Evolutionary conservation across 2,888 invertebrate genomes (phyloP).

Genomic region (Cheilosia scutellata): DNA sequence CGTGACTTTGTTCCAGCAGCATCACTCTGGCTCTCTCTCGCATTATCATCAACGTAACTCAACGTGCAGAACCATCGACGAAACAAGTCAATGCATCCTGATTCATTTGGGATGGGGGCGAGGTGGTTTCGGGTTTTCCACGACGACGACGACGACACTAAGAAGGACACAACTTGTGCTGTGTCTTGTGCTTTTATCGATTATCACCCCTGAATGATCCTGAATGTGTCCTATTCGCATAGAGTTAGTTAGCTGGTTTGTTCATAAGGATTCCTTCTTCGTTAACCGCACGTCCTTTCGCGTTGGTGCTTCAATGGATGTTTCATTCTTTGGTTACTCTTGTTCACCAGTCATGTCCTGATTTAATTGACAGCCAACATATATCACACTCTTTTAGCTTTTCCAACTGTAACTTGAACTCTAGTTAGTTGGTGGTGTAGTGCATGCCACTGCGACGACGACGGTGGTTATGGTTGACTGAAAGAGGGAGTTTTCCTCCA

Average conservation of each 20-base stretch:
- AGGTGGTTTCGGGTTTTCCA: too few relatives aligned
- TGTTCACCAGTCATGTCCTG: constrained; percentile 79
- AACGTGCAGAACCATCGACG: constrained; percentile 46
- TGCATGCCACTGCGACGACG: neutral
- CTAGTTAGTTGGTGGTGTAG: neutral
- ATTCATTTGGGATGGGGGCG: constrained; percentile 1
- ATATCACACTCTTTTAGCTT: constrained; percentile 72
- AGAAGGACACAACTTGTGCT: constrained; percentile 14
- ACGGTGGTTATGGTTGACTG: constrained; percentile 32
- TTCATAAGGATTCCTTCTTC: constrained; percentile 15
- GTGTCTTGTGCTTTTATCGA: constrained; percentile 58
- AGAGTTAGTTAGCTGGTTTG: constrained; percentile 29
- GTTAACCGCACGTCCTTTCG: constrained; percentile 1
- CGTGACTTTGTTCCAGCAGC: constrained; percentile 41
- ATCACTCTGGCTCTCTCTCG: neutral
- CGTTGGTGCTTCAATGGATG: neutral
- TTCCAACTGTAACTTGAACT: constrained; percentile 59
- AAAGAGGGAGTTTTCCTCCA: neutral
- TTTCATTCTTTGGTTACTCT: constrained; percentile 41
- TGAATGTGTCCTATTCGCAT: neutral
- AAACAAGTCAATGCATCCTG: constrained; percentile 50
- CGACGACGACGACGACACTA: neutral
- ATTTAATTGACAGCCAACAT: constrained; percentile 83
- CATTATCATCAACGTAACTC: constrained; percentile 29
- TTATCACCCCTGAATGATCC: constrained; percentile 46